A percentile compares a stretch with the other conserved stretches of the same genome.
Conservation (phyloP, 2,113 vertebrate genomes). For the Eleginops maclovinus region DNA sequence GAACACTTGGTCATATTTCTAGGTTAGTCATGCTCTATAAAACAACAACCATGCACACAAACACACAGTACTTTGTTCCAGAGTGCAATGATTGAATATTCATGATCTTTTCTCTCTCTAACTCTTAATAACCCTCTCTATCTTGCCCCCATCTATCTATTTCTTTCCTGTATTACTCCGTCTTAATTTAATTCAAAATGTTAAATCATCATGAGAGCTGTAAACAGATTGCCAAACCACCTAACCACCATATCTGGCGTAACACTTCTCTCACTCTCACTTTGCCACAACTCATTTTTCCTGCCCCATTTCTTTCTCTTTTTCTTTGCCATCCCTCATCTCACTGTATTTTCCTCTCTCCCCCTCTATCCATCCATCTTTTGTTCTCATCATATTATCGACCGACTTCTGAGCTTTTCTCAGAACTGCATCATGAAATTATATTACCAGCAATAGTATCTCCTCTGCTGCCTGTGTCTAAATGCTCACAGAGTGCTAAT, state of each 20-base stretch:
- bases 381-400: conserved; percentile 70
- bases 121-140: neutral
- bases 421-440: conserved; percentile 82
- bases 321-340: neutral
- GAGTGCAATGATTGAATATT: conserved; percentile 72
- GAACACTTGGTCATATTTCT: conserved; percentile 68
- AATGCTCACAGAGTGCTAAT: conserved; percentile 81
- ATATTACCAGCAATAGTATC: conserved; percentile 81
- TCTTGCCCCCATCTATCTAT: conserved; percentile 5
- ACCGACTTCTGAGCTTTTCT: conserved; percentile 79
- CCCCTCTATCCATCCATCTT: conserved; percentile 31
- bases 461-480: conserved; percentile 79
- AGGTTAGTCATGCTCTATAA: conserved; percentile 79
- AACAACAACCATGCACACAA: conserved; percentile 51
- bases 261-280: conserved; percentile 34
- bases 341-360: conserved; percentile 1
- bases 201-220: conserved; percentile 46
- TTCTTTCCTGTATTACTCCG: conserved; percentile 26
- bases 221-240: conserved; percentile 53
- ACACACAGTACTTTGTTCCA: conserved; percentile 43
- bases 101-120: conserved; percentile 44
- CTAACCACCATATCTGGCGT: conserved; percentile 32
- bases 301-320: neutral
- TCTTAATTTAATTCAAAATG: conserved; percentile 59
- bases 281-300: neutral